phyloP scores from a whole-genome alignment of 2,888 invertebrate genomes.

The Cremastobaeus sp. region DNA sequence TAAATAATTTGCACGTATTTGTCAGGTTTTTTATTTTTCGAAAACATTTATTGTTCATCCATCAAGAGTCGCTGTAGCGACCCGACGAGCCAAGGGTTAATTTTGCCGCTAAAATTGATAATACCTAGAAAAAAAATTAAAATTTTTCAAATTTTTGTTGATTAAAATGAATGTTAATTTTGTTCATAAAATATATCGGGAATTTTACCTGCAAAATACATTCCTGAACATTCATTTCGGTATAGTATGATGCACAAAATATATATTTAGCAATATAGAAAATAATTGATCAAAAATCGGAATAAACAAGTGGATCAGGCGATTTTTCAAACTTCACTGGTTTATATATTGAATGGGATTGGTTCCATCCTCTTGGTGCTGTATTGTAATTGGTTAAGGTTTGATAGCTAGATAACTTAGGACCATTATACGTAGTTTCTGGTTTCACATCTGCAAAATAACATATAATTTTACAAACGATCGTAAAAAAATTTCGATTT shows the following conservation, averaged over 20 bases:
- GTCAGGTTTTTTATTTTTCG: no score
- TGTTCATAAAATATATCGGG: no score
- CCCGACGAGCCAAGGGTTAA: no score
- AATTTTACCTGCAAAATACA: constrained; percentile 9
- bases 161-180: no score
- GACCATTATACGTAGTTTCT: constrained; percentile 71
- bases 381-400: constrained; percentile 87
- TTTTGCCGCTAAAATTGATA: no score
- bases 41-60: no score
- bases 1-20: no score
- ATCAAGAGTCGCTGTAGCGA: no score
- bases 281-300: constrained; percentile 71
- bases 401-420: constrained; percentile 74
- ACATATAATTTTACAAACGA: not conserved
- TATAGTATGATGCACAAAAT: constrained; percentile 9
- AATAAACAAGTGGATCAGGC: constrained; percentile 73
- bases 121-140: no score
- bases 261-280: constrained; percentile 3
- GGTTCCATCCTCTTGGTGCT: constrained; percentile 90
- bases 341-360: constrained; percentile 84
- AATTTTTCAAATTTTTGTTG: no score
- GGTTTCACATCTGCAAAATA: constrained; percentile 67
- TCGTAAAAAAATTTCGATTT: no score
- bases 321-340: constrained; percentile 85
- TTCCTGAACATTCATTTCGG: constrained; percentile 3